phyloP scores from a whole-genome alignment of 2,797 vertebrate genomes.

The Alcedo atthis region DNA sequence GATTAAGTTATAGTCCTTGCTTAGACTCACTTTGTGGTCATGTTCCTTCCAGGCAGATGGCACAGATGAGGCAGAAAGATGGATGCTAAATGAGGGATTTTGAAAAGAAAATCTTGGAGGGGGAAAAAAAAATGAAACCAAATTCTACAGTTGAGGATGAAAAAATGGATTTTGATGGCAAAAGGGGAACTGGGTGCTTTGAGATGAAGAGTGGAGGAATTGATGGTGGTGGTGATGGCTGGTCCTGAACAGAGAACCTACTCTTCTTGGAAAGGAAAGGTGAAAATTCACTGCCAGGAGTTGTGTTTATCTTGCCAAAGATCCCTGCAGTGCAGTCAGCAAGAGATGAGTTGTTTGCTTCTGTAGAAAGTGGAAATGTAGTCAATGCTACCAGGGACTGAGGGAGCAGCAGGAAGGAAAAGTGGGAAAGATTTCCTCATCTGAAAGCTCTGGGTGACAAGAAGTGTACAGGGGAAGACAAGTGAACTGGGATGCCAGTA shows the following conservation, averaged over 20 bases:
- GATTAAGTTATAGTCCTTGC: background rate
- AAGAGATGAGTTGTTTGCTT: background rate
- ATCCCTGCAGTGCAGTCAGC: background rate
- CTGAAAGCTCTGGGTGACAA: background rate
- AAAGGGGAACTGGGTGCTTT: background rate
- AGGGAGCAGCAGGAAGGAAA: background rate
- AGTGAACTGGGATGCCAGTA: background rate
- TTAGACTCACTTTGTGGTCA: background rate
- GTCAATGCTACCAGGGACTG: background rate
- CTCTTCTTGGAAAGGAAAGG: background rate
- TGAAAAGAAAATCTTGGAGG: background rate
- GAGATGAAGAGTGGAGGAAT: background rate
- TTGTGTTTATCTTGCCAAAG: background rate
- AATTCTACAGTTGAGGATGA: fast-evolving
- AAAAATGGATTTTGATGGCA: background rate
- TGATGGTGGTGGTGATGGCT: background rate
- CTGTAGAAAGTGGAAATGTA: background rate
- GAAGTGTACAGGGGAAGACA: background rate
- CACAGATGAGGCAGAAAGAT: background rate
- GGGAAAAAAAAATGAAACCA: background rate
- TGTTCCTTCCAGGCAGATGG: background rate
- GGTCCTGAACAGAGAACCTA: background rate
- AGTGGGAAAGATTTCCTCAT: background rate
- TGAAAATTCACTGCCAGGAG: background rate
- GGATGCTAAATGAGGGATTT: background rate